Evolutionary conservation across 2,113 vertebrate species (phyloP).

Genomic region (Plotosus lineatus): DNA sequence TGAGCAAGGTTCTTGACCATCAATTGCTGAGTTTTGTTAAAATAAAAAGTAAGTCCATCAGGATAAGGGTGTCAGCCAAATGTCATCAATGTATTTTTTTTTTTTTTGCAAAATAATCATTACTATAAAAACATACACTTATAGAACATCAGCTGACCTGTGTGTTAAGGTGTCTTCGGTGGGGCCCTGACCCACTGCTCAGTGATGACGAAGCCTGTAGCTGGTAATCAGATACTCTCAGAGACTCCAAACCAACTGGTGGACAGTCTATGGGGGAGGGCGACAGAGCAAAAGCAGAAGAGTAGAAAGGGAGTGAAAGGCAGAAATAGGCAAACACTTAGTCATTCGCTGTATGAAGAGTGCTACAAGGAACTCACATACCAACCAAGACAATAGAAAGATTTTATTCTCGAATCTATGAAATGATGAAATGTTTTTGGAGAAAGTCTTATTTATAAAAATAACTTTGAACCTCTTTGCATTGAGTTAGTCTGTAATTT

Average conservation of each 20-base stretch:
- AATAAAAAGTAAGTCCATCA: too few species aligned
- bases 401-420: neutral
- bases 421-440: neutral
- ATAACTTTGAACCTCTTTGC: neutral
- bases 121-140: constrained; percentile 18
- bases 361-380: neutral
- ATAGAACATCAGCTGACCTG: constrained; percentile 76
- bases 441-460: neutral
- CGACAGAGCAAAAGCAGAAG: constrained; percentile 21
- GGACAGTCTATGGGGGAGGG: constrained; percentile 79
- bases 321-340: constrained; percentile 16
- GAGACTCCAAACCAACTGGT: constrained; percentile 87
- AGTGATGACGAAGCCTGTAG: constrained; percentile 82
- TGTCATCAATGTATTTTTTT: too few species aligned
- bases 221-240: constrained; percentile 85
- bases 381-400: neutral
- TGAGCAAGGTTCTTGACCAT: too few species aligned
- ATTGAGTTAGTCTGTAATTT: neutral
- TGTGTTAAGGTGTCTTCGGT: constrained; percentile 91
- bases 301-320: neutral
- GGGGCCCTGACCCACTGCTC: constrained; percentile 83
- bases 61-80: too few species aligned
- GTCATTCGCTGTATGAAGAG: neutral
- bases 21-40: too few species aligned
- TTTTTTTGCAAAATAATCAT: constrained; percentile 71